phyloP scores from a whole-genome alignment of 2,797 vertebrate genomes.

The Aplochiton taeniatus region DNA sequence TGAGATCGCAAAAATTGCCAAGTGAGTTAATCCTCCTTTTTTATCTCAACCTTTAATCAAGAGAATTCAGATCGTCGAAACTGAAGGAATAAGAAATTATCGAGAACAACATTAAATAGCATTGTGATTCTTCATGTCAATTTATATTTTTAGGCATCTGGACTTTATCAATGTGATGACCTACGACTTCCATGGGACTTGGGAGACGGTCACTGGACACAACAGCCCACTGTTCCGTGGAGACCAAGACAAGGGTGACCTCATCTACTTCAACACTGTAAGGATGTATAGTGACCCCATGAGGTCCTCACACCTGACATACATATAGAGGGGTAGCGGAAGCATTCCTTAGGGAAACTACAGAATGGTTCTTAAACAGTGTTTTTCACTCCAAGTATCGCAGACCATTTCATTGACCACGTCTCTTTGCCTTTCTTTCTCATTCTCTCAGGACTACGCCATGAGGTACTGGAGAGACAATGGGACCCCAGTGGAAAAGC shows the following conservation, averaged over 20 bases:
- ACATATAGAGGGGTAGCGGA: neutral
- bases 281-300: slow-evolving; percentile 34
- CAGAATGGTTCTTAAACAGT: no score
- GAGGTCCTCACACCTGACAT: neutral
- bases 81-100: no score
- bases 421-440: neutral
- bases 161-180: slow-evolving; percentile 82
- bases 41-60: no score
- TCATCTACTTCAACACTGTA: slow-evolving; percentile 76
- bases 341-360: neutral
- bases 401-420: neutral
- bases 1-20: slow-evolving; percentile 73
- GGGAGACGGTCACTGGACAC: slow-evolving; percentile 79
- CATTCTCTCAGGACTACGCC: slow-evolving; percentile 67
- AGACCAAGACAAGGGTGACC: slow-evolving; percentile 62
- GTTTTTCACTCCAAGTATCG: no score
- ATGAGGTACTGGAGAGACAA: slow-evolving; percentile 83
- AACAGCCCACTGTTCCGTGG: slow-evolving; percentile 80
- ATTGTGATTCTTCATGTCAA: no score
- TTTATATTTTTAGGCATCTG: slow-evolving; percentile 63
- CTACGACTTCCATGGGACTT: slow-evolving; percentile 80
- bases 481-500: slow-evolving; percentile 78
- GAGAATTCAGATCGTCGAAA: no score
- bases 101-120: no score
- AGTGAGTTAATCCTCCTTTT: slow-evolving; percentile 54